phyloP scores from a whole-genome alignment of 1,140 invertebrate genomes.

The Heliconius melpomene region DNA sequence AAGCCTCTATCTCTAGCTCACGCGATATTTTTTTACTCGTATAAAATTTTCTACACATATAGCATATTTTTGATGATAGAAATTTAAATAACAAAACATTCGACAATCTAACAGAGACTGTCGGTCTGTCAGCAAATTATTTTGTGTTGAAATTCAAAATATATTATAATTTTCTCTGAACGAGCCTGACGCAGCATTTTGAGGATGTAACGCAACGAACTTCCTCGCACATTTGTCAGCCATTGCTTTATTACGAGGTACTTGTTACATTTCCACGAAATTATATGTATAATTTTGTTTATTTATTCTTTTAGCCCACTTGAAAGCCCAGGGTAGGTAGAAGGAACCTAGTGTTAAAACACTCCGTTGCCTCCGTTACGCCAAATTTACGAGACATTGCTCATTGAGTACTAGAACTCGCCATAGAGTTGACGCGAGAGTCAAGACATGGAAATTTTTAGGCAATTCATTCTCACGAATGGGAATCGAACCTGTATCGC shows the following conservation, averaged over 20 bases:
- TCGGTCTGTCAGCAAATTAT: conserved; percentile 19
- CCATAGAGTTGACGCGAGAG: too few species aligned
- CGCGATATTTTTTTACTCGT: background rate
- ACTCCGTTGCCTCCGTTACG: too few species aligned
- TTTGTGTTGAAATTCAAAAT: conserved; percentile 16
- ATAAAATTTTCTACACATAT: background rate
- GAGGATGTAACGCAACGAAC: conserved; percentile 36
- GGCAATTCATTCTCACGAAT: too few species aligned
- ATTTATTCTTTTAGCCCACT: too few species aligned
- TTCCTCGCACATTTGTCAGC: conserved; percentile 37
- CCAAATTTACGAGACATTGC: too few species aligned
- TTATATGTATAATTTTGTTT: too few species aligned
- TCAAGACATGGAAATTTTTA: too few species aligned
- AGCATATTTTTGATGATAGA: background rate
- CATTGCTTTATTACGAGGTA: conserved; percentile 29
- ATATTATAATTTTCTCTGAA: conserved; percentile 28
- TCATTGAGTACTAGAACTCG: too few species aligned
- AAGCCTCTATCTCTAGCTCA: background rate
- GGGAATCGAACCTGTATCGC: too few species aligned
- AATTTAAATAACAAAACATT: background rate
- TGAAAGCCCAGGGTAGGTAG: too few species aligned
- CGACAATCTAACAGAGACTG: background rate
- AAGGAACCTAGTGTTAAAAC: too few species aligned
- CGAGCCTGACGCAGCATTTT: conserved; percentile 38
- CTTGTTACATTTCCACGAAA: conserved; percentile 24